A percentile compares a stretch with the other conserved stretches of the same genome.
phyloP scores from a whole-genome alignment of 2,797 vertebrate genomes.

The Sebastes iracundus region DNA sequence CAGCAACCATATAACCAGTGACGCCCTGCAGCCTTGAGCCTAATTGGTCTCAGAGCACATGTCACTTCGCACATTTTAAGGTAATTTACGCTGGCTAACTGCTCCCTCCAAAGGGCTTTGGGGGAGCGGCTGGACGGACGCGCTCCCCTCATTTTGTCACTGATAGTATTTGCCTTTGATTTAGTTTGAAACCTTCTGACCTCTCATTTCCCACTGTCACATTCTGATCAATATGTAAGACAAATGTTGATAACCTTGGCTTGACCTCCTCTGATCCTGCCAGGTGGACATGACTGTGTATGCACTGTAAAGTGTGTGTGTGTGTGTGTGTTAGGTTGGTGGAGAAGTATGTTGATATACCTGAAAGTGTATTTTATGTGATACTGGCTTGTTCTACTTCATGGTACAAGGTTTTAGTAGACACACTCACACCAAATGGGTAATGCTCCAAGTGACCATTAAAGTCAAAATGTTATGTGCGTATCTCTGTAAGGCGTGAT shows the following conservation, averaged over 20 bases:
- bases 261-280: constrained; percentile 47
- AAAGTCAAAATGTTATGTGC: background rate
- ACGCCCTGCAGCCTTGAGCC: constrained; percentile 42
- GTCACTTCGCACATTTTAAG: constrained; percentile 39
- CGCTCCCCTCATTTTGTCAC: constrained; percentile 37
- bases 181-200: constrained; percentile 62
- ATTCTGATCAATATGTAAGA: constrained; percentile 77
- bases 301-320: background rate
- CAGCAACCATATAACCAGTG: constrained; percentile 29
- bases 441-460: background rate
- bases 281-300: background rate
- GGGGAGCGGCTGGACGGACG: background rate
- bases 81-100: constrained; percentile 50
- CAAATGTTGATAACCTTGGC: constrained; percentile 70
- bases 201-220: constrained; percentile 56
- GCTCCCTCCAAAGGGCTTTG: constrained; percentile 14
- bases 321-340: background rate
- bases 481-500: background rate
- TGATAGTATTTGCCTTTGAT: constrained; percentile 69
- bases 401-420: background rate
- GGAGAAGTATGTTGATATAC: background rate
- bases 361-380: background rate
- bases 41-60: constrained; percentile 63
- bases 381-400: background rate
- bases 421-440: background rate